Base-by-base conservation (phyloP, 2,113 vertebrate genomes). In the Hypomesus transpacificus region DNA sequence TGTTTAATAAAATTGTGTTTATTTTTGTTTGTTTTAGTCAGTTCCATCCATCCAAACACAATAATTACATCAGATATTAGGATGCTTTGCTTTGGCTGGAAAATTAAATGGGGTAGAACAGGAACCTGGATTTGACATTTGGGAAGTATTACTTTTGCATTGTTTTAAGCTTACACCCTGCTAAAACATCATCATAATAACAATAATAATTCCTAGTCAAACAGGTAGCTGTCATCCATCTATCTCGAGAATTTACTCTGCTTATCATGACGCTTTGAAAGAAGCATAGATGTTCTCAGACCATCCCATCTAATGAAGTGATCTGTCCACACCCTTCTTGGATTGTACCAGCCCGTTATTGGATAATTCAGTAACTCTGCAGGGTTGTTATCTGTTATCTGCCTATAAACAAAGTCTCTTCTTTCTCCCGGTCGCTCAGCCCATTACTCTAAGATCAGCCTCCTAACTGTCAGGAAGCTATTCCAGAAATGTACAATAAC, bases 401-500 rank as follows among this genome's bases (percentile, higher is more conserved):
- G 17, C 7, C 61, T 64, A 31, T 34, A 16, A 28, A n/a, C 6
- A 3, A 17, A 18, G 9, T 46, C 8, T 46, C 39, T 2, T 34
- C 31, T 34, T 46, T 9, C 39, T 46, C 39, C 16, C 18, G 13
- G 26, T 14, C 39, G 17, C 28, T 39, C 28, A 64, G 31, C 16
- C 24, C 0, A 21, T 22, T 59, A 22, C 8, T 14, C 57, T 59
- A 11, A 59, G 57, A 22, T 22, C 57, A 2, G 57, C 68, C 70
- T 80, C 82, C 71, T 65, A 69, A 0, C n/a, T 68, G 64, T 46
- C 39, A 31, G 78, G 63, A 67, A 81, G 34, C 66, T 64, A 77
- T 78, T 74, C 75, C 56, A 74, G 59, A 77, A 62, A 75, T 46
- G 39, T 7, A 5, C 39, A 46, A 9, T 46, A 46, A 46, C 31